These are phyloP conservation scores for Xanthia icteritia DNA, from an alignment of 2,888 invertebrate species.

Conservation along the genomic window DNA sequence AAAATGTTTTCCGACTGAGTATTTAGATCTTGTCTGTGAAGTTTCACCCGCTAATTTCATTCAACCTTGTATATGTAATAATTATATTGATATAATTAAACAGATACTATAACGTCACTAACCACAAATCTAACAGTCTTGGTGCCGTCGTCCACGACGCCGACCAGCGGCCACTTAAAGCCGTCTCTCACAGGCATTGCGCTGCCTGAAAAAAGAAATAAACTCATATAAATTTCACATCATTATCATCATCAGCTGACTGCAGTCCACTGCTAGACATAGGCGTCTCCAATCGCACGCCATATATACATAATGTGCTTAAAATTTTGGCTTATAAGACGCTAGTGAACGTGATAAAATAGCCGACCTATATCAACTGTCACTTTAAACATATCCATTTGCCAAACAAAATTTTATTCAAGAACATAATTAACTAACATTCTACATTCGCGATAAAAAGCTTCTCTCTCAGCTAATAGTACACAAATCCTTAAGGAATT, in stretches of 20 bases:
- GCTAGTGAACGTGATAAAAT: not conserved
- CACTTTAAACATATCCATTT: not conserved
- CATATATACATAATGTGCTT: not conserved
- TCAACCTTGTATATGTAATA: not conserved
- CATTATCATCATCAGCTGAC: too few species aligned
- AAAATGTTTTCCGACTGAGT: too few species aligned
- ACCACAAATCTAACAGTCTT: slow-evolving; percentile 96
- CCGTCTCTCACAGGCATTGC: slow-evolving; percentile 86
- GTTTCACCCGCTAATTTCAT: not conserved
- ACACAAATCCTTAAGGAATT: not conserved
- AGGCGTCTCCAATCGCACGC: too few species aligned
- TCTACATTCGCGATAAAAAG: not conserved
- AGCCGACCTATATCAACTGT: not conserved
- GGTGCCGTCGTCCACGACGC: slow-evolving; percentile 99
- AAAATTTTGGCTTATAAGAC: too few species aligned
- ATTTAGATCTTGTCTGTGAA: too few species aligned
- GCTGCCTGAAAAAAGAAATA: slow-evolving; percentile 74
- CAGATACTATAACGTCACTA: slow-evolving; percentile 71
- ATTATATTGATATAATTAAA: not conserved
- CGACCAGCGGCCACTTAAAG: slow-evolving; percentile 91
- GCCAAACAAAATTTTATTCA: not conserved
- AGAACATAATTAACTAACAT: not conserved
- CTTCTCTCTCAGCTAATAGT: not conserved
- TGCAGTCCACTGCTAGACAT: too few species aligned
- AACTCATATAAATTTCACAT: not conserved